phyloP scores from a whole-genome alignment of 1,140 invertebrate species.

The Lysiphlebus fabarum region DNA sequence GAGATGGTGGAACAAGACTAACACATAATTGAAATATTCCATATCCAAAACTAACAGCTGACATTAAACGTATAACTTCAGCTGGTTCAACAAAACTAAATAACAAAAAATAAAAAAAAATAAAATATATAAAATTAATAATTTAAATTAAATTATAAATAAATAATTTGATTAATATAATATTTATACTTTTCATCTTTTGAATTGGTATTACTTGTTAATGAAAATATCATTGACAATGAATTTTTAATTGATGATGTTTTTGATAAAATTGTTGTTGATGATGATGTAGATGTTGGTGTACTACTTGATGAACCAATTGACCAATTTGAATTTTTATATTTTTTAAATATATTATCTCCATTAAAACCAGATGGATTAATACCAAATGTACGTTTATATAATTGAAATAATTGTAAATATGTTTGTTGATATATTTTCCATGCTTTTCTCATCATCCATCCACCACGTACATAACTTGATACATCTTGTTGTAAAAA shows the following conservation, averaged over 20 bases:
- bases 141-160: background rate
- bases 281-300: constrained; percentile 27
- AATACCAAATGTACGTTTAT: constrained; percentile 50
- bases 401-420: constrained; percentile 59
- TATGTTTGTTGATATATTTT: constrained; percentile 70
- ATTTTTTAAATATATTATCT: constrained; percentile 28
- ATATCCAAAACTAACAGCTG: constrained; percentile 71
- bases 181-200: constrained; percentile 44
- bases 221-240: constrained; percentile 49
- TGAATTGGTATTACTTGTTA: constrained; percentile 44
- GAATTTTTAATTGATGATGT: constrained; percentile 44
- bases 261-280: constrained; percentile 22
- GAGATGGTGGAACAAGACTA: constrained; percentile 66
- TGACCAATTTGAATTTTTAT: constrained; percentile 41
- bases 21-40: constrained; percentile 71
- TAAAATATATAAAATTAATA: background rate
- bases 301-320: constrained; percentile 40
- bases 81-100: constrained; percentile 50
- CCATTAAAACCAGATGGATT: constrained; percentile 39
- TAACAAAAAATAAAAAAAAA: constrained; percentile 3
- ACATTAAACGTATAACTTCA: constrained; percentile 63
- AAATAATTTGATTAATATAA: too few relatives aligned
- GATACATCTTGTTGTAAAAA: constrained; percentile 67
- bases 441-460: constrained; percentile 71
- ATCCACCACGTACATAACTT: constrained; percentile 69